Percentiles rank a stretch among this genome's conserved stretches.
Evolutionary conservation across 2,113 vertebrate genomes (phyloP).

Genomic region (Brachyhypopomus occidentalis): DNA sequence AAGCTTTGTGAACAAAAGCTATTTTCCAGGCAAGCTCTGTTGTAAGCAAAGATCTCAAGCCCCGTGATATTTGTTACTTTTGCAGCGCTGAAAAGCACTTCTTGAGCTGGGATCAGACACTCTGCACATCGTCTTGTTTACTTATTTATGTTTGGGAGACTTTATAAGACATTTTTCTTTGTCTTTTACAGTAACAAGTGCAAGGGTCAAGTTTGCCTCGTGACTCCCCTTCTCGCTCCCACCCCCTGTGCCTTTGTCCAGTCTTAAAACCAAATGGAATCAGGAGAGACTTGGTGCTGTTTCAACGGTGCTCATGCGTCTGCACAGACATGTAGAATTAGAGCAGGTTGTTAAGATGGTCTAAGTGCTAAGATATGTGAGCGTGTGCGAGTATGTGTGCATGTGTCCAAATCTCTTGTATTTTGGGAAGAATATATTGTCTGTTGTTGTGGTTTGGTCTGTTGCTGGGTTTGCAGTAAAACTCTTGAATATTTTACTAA

Average conservation of each 20-base stretch:
- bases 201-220: not conserved
- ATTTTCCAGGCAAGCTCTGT: not conserved
- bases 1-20: not conserved
- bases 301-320: too few relatives aligned
- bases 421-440: not conserved
- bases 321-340: too few relatives aligned
- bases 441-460: not conserved
- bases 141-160: not conserved
- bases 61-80: slow-evolving; percentile 23
- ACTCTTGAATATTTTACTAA: slow-evolving; percentile 2
- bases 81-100: not conserved
- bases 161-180: not conserved
- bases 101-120: not conserved
- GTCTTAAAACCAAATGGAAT: too few relatives aligned
- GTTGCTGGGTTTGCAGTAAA: not conserved
- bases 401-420: not conserved
- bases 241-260: too few relatives aligned
- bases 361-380: too few relatives aligned
- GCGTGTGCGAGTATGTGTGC: too few relatives aligned
- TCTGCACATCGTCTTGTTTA: not conserved
- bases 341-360: too few relatives aligned
- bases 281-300: too few relatives aligned
- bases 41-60: slow-evolving; percentile 9
- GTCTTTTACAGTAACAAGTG: not conserved
- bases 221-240: too few relatives aligned